These are phyloP conservation scores for Kuschelorhynchus macadamiae DNA, from an alignment of 2,888 invertebrate species.

Conservation along the genomic window DNA sequence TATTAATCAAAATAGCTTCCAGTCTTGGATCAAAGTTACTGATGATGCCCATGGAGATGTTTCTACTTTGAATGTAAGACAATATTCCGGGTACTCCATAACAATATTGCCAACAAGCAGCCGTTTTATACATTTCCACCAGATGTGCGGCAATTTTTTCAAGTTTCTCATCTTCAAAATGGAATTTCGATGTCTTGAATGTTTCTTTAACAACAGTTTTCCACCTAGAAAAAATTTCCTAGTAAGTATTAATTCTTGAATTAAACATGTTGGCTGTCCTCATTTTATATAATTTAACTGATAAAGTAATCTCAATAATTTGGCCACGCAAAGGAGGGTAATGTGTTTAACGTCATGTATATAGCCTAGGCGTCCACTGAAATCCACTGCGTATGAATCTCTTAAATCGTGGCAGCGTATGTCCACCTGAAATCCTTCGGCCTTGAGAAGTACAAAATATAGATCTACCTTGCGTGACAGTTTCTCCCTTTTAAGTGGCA, in stretches of 20 bases:
- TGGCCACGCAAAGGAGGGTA: no score
- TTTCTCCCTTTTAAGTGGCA: no score
- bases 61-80: constrained; percentile 70
- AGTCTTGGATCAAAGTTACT: constrained; percentile 93
- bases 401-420: no score
- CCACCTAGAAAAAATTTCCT: constrained; percentile 76
- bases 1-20: constrained; percentile 75
- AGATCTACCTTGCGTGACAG: no score
- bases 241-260: background rate
- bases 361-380: no score
- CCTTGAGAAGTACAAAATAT: no score
- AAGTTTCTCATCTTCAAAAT: constrained; percentile 66
- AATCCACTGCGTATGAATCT: no score
- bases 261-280: background rate
- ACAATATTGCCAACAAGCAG: constrained; percentile 81
- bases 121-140: constrained; percentile 79
- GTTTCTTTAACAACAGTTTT: constrained; percentile 76
- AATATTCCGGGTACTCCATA: constrained; percentile 79
- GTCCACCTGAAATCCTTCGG: no score
- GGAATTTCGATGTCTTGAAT: constrained; percentile 72
- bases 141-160: constrained; percentile 73
- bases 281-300: no score
- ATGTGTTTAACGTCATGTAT: no score
- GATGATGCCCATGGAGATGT: constrained; percentile 79
- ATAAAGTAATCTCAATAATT: no score